phyloP scores from a whole-genome alignment of 2,888 invertebrate species.

The Tipula confusa region DNA sequence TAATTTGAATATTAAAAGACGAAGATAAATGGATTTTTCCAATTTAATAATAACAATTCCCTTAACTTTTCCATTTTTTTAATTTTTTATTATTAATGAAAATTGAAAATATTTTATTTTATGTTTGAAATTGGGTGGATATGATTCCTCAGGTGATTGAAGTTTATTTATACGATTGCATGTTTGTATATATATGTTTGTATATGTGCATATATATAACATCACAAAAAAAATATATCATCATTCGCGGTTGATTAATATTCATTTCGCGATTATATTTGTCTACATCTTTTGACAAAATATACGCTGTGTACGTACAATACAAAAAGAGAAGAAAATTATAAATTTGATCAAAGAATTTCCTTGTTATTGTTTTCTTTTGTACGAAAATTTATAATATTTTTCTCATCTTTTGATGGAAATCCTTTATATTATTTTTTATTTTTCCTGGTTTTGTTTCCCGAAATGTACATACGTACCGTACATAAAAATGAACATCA shows the following conservation, averaged over 20 bases:
- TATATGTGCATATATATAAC: background rate
- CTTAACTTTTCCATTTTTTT: background rate
- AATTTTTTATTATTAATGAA: background rate
- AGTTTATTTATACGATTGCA: background rate
- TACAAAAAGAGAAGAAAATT: background rate
- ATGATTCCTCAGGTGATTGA: slow-evolving; percentile 20
- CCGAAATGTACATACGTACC: background rate
- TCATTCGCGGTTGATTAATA: slow-evolving; percentile 25
- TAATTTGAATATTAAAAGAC: slow-evolving; percentile 3
- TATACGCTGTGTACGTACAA: background rate
- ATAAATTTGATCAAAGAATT: slow-evolving; percentile 20
- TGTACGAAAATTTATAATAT: background rate
- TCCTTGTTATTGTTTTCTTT: slow-evolving; percentile 25
- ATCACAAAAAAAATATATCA: background rate
- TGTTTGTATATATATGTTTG: too few species aligned
- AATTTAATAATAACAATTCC: slow-evolving; percentile 25
- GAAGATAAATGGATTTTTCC: slow-evolving; percentile 12
- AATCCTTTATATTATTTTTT: background rate
- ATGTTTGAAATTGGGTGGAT: slow-evolving; percentile 1
- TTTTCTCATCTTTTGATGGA: background rate
- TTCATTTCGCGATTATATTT: slow-evolving; percentile 25
- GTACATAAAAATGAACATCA: slow-evolving; percentile 25
- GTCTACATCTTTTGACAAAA: background rate
- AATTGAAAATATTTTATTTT: slow-evolving; percentile 20
- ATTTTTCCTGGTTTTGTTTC: slow-evolving; percentile 5